phyloP scores from a whole-genome alignment of 2,888 invertebrate genomes.

The Oscheius sp. region DNA sequence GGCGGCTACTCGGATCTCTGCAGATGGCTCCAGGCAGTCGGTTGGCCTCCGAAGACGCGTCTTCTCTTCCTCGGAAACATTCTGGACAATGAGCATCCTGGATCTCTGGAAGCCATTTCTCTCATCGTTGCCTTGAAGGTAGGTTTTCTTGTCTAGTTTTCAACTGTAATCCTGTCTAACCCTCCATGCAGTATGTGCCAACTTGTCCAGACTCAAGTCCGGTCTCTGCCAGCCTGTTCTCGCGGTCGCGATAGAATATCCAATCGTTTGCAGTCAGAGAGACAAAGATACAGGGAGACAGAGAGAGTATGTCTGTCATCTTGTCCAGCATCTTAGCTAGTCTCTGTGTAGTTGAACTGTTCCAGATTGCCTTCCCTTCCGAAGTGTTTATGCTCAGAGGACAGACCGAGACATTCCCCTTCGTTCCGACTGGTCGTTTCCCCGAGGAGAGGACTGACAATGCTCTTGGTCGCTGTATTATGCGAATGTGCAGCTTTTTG shows the following conservation, averaged over 20 bases:
- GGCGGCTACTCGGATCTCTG: slow-evolving; percentile 54
- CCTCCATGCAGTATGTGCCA: too few species aligned
- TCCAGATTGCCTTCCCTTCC: slow-evolving; percentile 48
- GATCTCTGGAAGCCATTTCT: slow-evolving; percentile 51
- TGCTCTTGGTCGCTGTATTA: slow-evolving; percentile 43
- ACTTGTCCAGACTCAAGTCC: too few species aligned
- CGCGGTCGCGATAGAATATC: too few species aligned
- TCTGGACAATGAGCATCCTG: slow-evolving; percentile 44
- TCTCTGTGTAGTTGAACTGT: too few species aligned
- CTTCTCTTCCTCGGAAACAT: slow-evolving; percentile 54
- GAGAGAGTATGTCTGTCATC: too few species aligned
- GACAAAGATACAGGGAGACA: too few species aligned
- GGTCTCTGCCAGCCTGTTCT: too few species aligned
- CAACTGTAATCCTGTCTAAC: too few species aligned
- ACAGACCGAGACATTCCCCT: slow-evolving; percentile 47
- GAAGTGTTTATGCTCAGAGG: slow-evolving; percentile 53
- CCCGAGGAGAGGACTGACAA: slow-evolving; percentile 33
- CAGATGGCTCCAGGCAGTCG: slow-evolving; percentile 54
- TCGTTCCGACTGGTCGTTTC: slow-evolving; percentile 43
- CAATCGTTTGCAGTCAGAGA: too few species aligned
- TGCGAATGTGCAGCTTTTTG: slow-evolving; percentile 49
- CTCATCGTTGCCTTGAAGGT: slow-evolving; percentile 51
- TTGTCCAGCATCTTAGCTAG: too few species aligned
- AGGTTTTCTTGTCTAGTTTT: too few species aligned
- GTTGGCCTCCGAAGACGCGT: slow-evolving; percentile 53